Percentiles rank a stretch among this genome's conserved stretches.
Conservation (phyloP, 2,113 vertebrate genomes). For the Brachyistius frenatus region DNA sequence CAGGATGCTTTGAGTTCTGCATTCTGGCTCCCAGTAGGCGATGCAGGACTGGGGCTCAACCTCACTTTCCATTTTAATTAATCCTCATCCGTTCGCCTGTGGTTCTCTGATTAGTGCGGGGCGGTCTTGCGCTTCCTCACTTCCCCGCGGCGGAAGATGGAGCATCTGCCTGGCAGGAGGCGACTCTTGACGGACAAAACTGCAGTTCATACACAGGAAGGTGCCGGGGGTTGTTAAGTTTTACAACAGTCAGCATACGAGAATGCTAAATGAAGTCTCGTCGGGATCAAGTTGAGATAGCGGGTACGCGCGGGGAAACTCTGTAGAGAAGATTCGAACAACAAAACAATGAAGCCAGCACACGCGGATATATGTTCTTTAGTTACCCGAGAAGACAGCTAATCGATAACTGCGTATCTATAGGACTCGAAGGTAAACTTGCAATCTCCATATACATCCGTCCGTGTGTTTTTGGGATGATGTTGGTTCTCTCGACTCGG, state of each 20-base stretch:
- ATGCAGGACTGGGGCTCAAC: constrained; percentile 51
- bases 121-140: constrained; percentile 38
- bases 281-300: neutral
- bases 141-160: constrained; percentile 31
- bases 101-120: constrained; percentile 52
- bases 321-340: neutral
- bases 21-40: constrained; percentile 52
- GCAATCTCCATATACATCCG: constrained; percentile 30
- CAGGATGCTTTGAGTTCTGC: constrained; percentile 44
- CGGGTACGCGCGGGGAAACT: neutral
- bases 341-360: neutral
- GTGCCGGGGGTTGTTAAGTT: constrained; percentile 39
- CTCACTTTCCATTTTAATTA: constrained; percentile 71
- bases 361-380: neutral
- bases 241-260: constrained; percentile 3
- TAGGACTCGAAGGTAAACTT: constrained; percentile 11
- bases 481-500: neutral
- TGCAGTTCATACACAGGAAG: constrained; percentile 7
- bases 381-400: neutral
- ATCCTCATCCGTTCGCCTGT: constrained; percentile 52
- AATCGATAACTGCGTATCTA: constrained; percentile 6
- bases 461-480: constrained; percentile 11
- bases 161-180: constrained; percentile 52
- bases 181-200: constrained; percentile 21
- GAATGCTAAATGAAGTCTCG: neutral